Evolutionary conservation across 2,113 vertebrate species (phyloP).

Genomic region (Hiodon alosoides): DNA sequence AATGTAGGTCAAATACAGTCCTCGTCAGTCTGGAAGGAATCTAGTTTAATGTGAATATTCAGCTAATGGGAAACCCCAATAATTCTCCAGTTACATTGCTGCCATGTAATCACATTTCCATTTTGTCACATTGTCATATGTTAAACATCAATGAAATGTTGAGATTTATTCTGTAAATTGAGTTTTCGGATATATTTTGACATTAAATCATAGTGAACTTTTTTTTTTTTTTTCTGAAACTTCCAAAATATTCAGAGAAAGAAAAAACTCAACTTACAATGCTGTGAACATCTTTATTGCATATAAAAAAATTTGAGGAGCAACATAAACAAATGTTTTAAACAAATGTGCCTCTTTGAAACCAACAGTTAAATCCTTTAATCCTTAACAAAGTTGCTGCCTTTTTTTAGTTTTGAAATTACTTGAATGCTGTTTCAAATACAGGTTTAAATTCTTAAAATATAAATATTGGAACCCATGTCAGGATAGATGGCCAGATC

Average conservation of each 20-base stretch:
- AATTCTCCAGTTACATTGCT: no score
- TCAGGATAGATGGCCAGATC: neutral
- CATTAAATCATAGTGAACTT: neutral
- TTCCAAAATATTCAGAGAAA: neutral
- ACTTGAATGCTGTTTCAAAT: neutral
- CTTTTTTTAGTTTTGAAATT: slow-evolving; percentile 2
- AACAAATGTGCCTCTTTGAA: slow-evolving; percentile 19
- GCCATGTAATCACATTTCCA: no score
- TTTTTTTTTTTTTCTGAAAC: neutral
- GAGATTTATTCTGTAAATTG: no score
- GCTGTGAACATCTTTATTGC: slow-evolving; percentile 29
- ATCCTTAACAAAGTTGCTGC: neutral
- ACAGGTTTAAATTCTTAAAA: slow-evolving; percentile 6
- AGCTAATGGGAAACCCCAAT: no score
- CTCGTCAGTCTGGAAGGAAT: no score
- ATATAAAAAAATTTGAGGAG: slow-evolving; percentile 14
- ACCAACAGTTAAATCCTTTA: slow-evolving; percentile 10
- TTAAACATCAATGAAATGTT: no score
- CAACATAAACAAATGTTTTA: slow-evolving; percentile 19
- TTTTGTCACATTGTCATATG: no score
- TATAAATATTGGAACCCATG: neutral
- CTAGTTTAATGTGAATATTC: no score
- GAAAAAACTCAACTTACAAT: neutral
- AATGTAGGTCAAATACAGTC: no score
- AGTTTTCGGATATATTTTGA: no score